Base-by-base conservation (phyloP, 2,113 vertebrate genomes). In the Chascanopsetta lugubris region DNA sequence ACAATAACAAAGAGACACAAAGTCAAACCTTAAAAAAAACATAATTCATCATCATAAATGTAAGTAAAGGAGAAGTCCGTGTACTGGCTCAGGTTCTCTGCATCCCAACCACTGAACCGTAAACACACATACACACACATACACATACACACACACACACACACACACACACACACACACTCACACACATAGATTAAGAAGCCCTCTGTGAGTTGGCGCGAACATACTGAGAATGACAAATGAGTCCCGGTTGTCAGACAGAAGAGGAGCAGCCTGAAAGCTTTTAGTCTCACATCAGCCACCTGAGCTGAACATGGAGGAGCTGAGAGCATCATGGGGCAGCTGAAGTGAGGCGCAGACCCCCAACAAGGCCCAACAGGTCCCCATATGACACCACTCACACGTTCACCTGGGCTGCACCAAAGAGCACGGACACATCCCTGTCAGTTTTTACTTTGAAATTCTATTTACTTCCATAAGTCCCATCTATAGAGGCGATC, bases 141-240 rank as follows among this genome's bases (percentile, higher is more conserved):
- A 24, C 13, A 48, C 9, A 45, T 12, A 53, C 45, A 49, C 57
- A 42, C 24, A 29, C 13, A 47, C 57, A 38, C 25, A 42, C 24
- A 34, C 20, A 34, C 25, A 32, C 8, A 24, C 13, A 48, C 9
- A 45, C n/a, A n/a, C n/a, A n/a, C n/a, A n/a, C n/a, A n/a, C n/a
- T n/a, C n/a, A n/a, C n/a, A n/a, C n/a, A n/a, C n/a, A n/a, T n/a
- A n/a, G n/a, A n/a, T n/a, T n/a, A n/a, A n/a, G n/a, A 34, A 18
- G 15, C 21, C 4, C 21, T 40, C 24, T 29, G 26, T 24, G 24
- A 26, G 5, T 53, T 26, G 25, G 48, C 21, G 45, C 40, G 53
- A 51, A 50, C 40, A 42, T 7, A 40, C 43, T 81, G 42, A 55
- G n/a, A 62, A 63, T 72, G 77, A 84, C 69, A 74, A 64, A 69